phyloP scores from a whole-genome alignment of 2,797 vertebrate species.

The Acipenser transmontanus region DNA sequence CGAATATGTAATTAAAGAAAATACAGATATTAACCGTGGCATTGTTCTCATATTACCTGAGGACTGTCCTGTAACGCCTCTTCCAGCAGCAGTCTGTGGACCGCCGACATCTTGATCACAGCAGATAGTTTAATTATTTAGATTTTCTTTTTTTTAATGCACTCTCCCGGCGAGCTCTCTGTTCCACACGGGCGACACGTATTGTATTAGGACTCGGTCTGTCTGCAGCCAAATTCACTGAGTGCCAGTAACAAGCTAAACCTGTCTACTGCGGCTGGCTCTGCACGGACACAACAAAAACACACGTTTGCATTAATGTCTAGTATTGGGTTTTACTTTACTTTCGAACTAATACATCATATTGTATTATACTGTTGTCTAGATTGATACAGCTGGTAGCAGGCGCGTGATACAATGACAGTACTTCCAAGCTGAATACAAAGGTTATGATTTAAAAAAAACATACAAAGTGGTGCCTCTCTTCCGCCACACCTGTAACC shows the following conservation, averaged over 20 bases:
- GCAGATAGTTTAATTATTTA: conserved; percentile 44
- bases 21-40: too few species aligned
- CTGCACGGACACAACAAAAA: too few species aligned
- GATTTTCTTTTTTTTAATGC: conserved; percentile 38
- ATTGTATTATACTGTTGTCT: too few species aligned
- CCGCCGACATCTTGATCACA: conserved; percentile 80
- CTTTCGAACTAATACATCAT: too few species aligned
- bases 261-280: not conserved
- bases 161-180: conserved; percentile 50
- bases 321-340: too few species aligned
- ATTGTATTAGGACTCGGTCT: conserved; percentile 26
- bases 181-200: conserved; percentile 36
- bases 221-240: conserved; percentile 10
- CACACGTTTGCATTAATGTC: too few species aligned
- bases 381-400: too few species aligned
- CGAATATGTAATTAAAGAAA: not conserved
- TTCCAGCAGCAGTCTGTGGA: conserved; percentile 88
- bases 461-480: too few species aligned
- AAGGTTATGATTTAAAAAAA: too few species aligned
- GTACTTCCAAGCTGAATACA: too few species aligned
- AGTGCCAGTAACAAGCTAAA: not conserved
- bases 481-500: too few species aligned
- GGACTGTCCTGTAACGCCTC: conserved; percentile 93
- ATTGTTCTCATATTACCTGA: conserved; percentile 68
- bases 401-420: too few species aligned